phyloP scores from a whole-genome alignment of 35 echinoderm and acorn worm genomes.

The Stichopus chloronotus region DNA sequence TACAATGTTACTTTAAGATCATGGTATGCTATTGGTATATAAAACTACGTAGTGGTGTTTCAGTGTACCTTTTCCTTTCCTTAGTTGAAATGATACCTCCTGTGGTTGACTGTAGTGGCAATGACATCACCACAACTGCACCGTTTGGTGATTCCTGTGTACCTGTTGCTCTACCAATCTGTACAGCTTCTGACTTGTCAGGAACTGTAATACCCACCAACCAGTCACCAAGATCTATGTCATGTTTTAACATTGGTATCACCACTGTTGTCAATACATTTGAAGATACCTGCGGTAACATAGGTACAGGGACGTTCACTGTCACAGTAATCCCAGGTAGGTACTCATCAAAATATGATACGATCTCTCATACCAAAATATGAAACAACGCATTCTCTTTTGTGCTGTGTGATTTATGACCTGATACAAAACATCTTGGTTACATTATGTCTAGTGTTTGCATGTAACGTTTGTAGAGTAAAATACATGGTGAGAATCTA shows the following conservation, averaged over 20 bases:
- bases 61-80: neutral
- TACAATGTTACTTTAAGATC: no score
- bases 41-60: no score
- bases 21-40: no score
- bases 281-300: neutral
- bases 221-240: neutral
- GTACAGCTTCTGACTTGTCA: neutral
- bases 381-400: no score
- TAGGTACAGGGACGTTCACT: neutral
- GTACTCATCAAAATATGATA: no score
- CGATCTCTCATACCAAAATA: no score
- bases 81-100: neutral
- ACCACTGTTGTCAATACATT: neutral
- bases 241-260: neutral
- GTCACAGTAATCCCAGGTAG: slow-evolving; percentile 18
- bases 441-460: no score
- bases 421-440: no score
- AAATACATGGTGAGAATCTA: no score
- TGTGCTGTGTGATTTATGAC: no score
- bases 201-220: neutral
- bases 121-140: neutral
- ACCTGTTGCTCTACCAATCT: neutral
- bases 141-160: neutral
- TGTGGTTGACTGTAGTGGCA: neutral
- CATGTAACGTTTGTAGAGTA: no score